phyloP scores from a whole-genome alignment of 2,113 vertebrate genomes.

The Rhinolophus ferrumequinum region DNA sequence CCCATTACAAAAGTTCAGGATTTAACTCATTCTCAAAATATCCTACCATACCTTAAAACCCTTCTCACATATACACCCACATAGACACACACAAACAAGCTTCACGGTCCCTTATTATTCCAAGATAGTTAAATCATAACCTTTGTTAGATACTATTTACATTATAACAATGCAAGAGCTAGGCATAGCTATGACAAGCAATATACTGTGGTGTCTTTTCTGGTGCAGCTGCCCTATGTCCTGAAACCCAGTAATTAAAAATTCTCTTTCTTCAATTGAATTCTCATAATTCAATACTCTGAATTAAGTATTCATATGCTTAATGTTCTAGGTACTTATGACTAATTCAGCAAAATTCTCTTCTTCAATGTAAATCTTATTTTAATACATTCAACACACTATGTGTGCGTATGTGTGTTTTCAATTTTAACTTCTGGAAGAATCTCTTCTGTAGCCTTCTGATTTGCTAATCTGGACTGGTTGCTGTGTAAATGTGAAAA shows the following conservation, averaged over 20 bases:
- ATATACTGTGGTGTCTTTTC: neutral
- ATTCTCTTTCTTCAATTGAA: neutral
- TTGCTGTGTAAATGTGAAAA: neutral
- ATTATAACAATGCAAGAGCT: neutral
- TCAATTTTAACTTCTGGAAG: neutral
- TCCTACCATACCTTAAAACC: neutral
- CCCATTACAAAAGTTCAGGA: neutral
- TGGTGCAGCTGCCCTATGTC: neutral
- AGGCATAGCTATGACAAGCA: neutral
- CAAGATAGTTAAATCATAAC: neutral
- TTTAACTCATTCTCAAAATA: neutral
- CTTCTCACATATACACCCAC: neutral
- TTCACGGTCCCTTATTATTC: neutral
- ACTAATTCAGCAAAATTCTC: neutral
- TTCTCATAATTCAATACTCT: too few species aligned
- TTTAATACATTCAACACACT: neutral
- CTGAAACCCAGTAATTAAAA: neutral
- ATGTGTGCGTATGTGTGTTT: neutral
- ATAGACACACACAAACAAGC: neutral
- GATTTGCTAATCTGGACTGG: neutral
- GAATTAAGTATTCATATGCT: neutral
- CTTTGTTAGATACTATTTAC: neutral
- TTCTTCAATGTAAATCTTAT: neutral
- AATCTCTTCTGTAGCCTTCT: neutral
- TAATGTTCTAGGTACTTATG: neutral